A percentile compares a stretch with the other conserved stretches of the same genome.
These are phyloP conservation scores for Pristionchus exspectatus DNA, from an alignment of 2,888 invertebrate genomes.

Conservation along the genomic window DNA sequence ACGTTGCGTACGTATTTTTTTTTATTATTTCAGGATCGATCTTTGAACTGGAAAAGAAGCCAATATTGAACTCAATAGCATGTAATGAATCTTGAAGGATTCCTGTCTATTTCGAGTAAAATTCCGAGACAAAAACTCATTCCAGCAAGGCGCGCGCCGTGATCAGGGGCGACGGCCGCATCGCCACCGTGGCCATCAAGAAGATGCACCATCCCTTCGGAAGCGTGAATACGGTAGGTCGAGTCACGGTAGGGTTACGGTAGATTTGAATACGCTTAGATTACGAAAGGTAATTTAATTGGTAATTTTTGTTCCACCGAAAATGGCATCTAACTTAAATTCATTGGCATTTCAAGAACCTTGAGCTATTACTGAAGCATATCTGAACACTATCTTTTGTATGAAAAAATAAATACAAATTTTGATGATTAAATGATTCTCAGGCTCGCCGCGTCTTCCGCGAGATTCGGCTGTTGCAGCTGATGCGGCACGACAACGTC, in stretches of 20 bases:
- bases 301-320: too few species aligned
- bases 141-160: conserved; percentile 24
- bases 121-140: not conserved
- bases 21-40: not conserved
- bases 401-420: not conserved
- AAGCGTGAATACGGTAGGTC: conserved; percentile 61
- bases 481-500: conserved; percentile 99
- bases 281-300: not conserved
- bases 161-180: not conserved
- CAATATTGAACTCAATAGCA: not conserved
- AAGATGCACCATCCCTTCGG: conserved; percentile 72
- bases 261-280: not conserved
- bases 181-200: conserved; percentile 71
- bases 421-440: not conserved
- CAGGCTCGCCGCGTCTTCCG: conserved; percentile 94
- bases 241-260: not conserved
- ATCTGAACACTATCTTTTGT: not conserved
- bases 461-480: conserved; percentile 94
- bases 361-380: not conserved
- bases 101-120: too few species aligned
- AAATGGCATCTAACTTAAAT: too few species aligned
- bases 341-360: too few species aligned
- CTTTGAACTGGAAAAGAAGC: not conserved
- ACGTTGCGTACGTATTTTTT: conserved; percentile 71
- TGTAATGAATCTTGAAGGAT: too few species aligned